phyloP scores from a whole-genome alignment of 2,113 vertebrate genomes.

The Limnothrissa miodon region DNA sequence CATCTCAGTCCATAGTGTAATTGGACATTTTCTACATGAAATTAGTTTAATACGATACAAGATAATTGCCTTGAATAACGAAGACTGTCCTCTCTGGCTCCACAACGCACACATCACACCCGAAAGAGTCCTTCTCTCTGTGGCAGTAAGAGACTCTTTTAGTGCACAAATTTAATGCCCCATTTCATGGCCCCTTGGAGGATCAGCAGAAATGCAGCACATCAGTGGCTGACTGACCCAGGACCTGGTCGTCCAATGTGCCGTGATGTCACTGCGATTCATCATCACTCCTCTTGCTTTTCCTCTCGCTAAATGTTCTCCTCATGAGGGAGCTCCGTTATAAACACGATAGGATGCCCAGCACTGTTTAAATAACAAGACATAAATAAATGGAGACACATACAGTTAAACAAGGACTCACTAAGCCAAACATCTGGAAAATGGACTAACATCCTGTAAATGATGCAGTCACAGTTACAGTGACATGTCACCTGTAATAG shows the following conservation, averaged over 20 bases:
- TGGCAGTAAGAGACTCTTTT: neutral
- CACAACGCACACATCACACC: neutral
- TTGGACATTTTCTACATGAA: neutral
- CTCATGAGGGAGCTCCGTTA: neutral
- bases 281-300: neutral
- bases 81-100: neutral
- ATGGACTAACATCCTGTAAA: too few relatives aligned
- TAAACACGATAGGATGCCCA: neutral
- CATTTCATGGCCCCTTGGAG: conserved; percentile 9
- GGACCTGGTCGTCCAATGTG: neutral
- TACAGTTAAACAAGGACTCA: too few relatives aligned
- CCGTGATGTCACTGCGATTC: conserved; percentile 4
- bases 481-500: too few relatives aligned
- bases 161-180: neutral
- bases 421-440: too few relatives aligned
- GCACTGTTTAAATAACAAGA: too few relatives aligned
- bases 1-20: conserved; percentile 20
- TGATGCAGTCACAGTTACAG: too few relatives aligned
- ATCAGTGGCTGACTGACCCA: neutral
- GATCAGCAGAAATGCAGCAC: neutral
- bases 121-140: neutral
- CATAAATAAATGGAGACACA: too few relatives aligned
- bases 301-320: neutral
- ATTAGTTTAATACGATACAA: neutral
- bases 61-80: neutral